These are phyloP conservation scores for Jaculus jaculus DNA, from an alignment of 2,113 vertebrate genomes.

Conservation along the genomic window DNA sequence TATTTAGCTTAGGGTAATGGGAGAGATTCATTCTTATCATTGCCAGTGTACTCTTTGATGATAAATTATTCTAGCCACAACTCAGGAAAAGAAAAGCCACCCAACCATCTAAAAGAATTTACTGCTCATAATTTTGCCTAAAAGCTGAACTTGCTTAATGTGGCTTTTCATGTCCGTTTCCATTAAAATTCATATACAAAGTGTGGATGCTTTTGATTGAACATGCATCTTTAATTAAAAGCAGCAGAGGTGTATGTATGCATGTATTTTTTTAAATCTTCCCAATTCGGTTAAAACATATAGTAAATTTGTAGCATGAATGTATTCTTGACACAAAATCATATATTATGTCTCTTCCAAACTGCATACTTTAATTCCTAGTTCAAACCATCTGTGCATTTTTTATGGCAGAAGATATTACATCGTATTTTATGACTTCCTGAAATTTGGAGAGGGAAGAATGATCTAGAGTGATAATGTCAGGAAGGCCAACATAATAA, in stretches of 20 bases:
- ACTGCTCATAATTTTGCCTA: slow-evolving; percentile 36
- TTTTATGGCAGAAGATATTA: slow-evolving; percentile 76
- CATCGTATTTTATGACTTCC: slow-evolving; percentile 76
- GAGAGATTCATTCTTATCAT: slow-evolving; percentile 48
- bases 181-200: slow-evolving; percentile 63
- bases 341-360: slow-evolving; percentile 70
- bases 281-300: slow-evolving; percentile 52
- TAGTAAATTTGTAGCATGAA: slow-evolving; percentile 65
- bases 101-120: slow-evolving; percentile 4
- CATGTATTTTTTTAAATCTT: not conserved
- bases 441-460: slow-evolving; percentile 68
- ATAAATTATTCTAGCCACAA: slow-evolving; percentile 49
- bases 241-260: not conserved
- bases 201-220: slow-evolving; percentile 65
- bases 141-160: slow-evolving; percentile 42
- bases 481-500: slow-evolving; percentile 60
- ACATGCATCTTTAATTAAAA: slow-evolving; percentile 74
- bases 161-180: slow-evolving; percentile 62
- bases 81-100: not conserved
- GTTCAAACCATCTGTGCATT: slow-evolving; percentile 73
- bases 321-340: slow-evolving; percentile 58
- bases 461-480: slow-evolving; percentile 68
- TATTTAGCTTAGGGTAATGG: slow-evolving; percentile 11
- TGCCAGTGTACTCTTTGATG: not conserved
- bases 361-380: slow-evolving; percentile 40